Base-by-base conservation (phyloP, 2,113 vertebrate genomes). In the Prionailurus viverrinus region DNA sequence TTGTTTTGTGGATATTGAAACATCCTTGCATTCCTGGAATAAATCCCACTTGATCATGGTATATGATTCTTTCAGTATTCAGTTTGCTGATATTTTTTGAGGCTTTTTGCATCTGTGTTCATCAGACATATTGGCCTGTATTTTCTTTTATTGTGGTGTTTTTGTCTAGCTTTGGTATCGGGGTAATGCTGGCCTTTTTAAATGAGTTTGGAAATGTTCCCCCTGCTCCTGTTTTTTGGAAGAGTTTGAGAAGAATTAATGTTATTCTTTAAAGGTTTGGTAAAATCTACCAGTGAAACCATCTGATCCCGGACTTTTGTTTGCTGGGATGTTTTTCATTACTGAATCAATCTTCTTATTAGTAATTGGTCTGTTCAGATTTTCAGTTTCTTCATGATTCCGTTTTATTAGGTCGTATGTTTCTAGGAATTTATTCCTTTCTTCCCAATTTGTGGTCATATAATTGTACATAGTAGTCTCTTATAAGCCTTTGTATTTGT, bases 281-380 rank as follows among this genome's bases (percentile, higher is more conserved):
- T 85, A 71, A 53, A 80, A 86, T 95, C 79, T 53, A 71, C 69
- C 63, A 51, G 81, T 86, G 82, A 86, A 90, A 15, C 55, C 27
- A 31, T 27, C n/a, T 69, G 63, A 12, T 92, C 65, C 41, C 80
- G 14, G 39, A 65, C 65, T 80, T 86, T 39, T 33, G 27, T 86
- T 80, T 86, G 5, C 13, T 9, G 51, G 39, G 15, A 63, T 27
- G 66, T 84, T 95, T 61, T 87, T 51, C 23, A 92, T 73, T 80
- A 80, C 27, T 81, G 13, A 63, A 58, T 79, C 36, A 69, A 0
- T 73, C 73, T 78, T 29, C 65, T 85, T 81, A 29, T n/a, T 63
- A 61, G 31, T 39, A 88, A 71, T 39, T 58, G 15, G 19, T 80
- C 83, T 51, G 4, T 58, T 84, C 65, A 48, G 23, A 78, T 95